Evolutionary conservation across 53 echinoderm and acorn worm species (phyloP).

Genomic region (Luidia sarsii): DNA sequence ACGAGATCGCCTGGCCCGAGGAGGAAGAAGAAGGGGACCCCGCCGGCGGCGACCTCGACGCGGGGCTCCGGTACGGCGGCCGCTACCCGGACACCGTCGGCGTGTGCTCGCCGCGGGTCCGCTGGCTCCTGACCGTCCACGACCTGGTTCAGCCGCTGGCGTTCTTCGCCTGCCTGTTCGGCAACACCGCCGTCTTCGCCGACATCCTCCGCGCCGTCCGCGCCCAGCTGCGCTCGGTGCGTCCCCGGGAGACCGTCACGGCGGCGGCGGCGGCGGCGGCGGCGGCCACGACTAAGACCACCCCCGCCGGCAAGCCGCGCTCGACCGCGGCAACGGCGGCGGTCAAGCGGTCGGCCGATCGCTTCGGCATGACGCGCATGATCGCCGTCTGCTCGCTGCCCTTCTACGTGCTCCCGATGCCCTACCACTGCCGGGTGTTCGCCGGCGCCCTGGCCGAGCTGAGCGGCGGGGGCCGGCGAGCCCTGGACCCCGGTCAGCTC

Average conservation of each 20-base stretch:
- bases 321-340: background rate
- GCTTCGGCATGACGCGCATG: constrained; percentile 49
- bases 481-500: constrained; percentile 4
- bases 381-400: constrained; percentile 28
- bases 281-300: background rate
- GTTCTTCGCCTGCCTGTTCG: constrained; percentile 61
- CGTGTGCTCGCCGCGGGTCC: constrained; percentile 38
- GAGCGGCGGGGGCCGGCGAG: background rate
- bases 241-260: background rate
- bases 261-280: background rate
- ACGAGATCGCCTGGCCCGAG: constrained; percentile 60
- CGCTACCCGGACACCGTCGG: constrained; percentile 48
- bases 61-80: background rate
- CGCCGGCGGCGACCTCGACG: constrained; percentile 43
- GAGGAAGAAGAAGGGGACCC: constrained; percentile 14
- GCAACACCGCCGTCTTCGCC: constrained; percentile 32
- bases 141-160: constrained; percentile 59
- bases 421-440: constrained; percentile 33
- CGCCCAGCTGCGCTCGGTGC: background rate
- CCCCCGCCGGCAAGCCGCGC: background rate
- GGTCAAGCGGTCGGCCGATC: background rate
- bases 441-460: constrained; percentile 22
- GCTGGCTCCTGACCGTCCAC: background rate
- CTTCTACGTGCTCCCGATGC: constrained; percentile 44
- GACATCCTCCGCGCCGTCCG: background rate